These are phyloP conservation scores for Tringa solitaria DNA, from an alignment of 2,113 vertebrate species.

Conservation along the genomic window DNA sequence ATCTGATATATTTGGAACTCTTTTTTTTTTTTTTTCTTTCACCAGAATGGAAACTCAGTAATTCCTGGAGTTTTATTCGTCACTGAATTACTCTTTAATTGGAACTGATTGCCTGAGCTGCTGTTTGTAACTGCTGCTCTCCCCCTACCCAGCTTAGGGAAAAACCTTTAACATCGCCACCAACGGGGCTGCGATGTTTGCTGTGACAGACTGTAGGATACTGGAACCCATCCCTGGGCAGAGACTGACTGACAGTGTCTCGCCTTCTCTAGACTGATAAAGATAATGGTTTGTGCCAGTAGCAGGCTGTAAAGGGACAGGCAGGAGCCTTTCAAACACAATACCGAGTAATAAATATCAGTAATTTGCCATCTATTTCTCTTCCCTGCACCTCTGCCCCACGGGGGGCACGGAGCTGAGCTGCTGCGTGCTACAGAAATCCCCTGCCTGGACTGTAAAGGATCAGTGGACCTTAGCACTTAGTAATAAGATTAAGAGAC, in stretches of 20 bases:
- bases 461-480: not conserved
- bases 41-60: slow-evolving; percentile 37
- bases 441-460: not conserved
- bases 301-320: not conserved
- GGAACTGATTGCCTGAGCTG: slow-evolving; percentile 46
- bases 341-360: not conserved
- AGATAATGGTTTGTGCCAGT: not conserved
- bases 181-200: not conserved
- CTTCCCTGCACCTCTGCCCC: not conserved
- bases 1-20: slow-evolving; percentile 50
- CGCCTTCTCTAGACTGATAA: not conserved
- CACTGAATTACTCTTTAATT: slow-evolving; percentile 64
- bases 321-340: not conserved
- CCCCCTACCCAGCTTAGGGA: slow-evolving; percentile 5
- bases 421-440: not conserved
- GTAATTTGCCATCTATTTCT: not conserved
- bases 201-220: not conserved
- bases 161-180: not conserved
- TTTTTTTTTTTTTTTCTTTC: not conserved
- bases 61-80: slow-evolving; percentile 54
- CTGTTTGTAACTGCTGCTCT: slow-evolving; percentile 39
- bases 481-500: not conserved
- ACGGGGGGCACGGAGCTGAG: not conserved
- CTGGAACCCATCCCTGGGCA: slow-evolving; percentile 6
- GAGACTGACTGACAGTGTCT: not conserved